Percentiles rank a stretch among this genome's conserved stretches.
These are phyloP conservation scores for Epizoanthus rinbou DNA, from an alignment of 92 coral and sea anemone species.

Conservation along the genomic window DNA sequence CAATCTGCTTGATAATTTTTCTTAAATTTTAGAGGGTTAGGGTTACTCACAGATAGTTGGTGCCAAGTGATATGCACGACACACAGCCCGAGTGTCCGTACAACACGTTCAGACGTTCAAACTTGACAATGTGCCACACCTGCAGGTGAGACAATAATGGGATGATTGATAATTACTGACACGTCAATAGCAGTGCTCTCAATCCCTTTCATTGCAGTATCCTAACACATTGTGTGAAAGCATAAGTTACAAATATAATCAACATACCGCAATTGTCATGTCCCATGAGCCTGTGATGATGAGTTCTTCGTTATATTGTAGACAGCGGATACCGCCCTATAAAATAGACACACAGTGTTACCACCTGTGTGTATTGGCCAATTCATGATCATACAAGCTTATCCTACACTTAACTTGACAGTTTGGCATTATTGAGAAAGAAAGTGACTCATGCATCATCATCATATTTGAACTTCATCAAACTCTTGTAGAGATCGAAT, in stretches of 20 bases:
- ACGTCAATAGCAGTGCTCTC: no score
- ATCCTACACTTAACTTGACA: no score
- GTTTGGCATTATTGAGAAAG: no score
- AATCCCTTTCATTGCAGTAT: neutral
- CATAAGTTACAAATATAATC: neutral
- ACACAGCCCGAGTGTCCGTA: constrained; percentile 95
- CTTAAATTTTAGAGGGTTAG: no score
- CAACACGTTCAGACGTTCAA: constrained; percentile 71
- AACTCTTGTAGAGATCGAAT: no score
- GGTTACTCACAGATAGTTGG: constrained; percentile 67
- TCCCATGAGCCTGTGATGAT: constrained; percentile 97
- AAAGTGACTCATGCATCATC: no score
- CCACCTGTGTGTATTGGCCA: neutral
- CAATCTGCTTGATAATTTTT: no score
- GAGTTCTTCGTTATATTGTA: constrained; percentile 81
- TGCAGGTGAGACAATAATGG: constrained; percentile 17
- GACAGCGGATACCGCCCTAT: constrained; percentile 97
- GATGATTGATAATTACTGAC: no score
- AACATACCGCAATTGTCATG: constrained; percentile 88
- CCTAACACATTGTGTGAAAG: neutral
- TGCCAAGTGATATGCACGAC: constrained; percentile 78
- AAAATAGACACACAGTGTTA: constrained; percentile 1
- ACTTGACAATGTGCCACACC: constrained; percentile 97
- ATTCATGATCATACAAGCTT: no score
- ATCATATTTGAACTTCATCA: no score